phyloP scores from a whole-genome alignment of 2,113 vertebrate genomes.

The Romanogobio albipinnatus region DNA sequence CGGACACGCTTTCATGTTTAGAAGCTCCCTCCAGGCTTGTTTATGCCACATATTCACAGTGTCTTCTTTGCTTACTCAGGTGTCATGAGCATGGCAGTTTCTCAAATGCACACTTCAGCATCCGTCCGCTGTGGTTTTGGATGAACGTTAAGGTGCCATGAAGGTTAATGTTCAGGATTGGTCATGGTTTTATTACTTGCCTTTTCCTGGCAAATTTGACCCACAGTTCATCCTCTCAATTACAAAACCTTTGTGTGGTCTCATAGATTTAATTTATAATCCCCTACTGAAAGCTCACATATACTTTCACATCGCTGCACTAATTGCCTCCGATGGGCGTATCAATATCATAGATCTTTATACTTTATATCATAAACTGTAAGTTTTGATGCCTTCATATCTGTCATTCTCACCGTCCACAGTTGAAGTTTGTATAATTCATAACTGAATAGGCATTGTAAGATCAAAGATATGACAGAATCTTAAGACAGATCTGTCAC shows the following conservation, averaged over 20 bases:
- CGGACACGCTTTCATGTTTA: conserved; percentile 57
- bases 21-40: conserved; percentile 63
- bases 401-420: not conserved
- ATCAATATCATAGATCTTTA: not conserved
- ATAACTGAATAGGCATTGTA: conserved; percentile 1
- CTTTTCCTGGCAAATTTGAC: not conserved
- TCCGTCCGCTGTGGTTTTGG: not conserved
- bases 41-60: conserved; percentile 59
- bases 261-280: not conserved
- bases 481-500: conserved; percentile 28
- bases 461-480: conserved; percentile 41
- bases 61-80: conserved; percentile 43
- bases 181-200: not conserved
- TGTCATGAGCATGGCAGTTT: not conserved
- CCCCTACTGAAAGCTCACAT: not conserved
- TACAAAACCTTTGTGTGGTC: not conserved
- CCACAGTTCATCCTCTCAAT: not conserved
- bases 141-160: not conserved
- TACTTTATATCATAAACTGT: not conserved
- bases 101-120: not conserved
- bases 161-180: not conserved
- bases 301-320: not conserved
- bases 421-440: not conserved
- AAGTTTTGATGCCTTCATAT: not conserved
- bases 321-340: not conserved